Conservation (phyloP, 2,113 vertebrate species). For the Thymallus thymallus region DNA sequence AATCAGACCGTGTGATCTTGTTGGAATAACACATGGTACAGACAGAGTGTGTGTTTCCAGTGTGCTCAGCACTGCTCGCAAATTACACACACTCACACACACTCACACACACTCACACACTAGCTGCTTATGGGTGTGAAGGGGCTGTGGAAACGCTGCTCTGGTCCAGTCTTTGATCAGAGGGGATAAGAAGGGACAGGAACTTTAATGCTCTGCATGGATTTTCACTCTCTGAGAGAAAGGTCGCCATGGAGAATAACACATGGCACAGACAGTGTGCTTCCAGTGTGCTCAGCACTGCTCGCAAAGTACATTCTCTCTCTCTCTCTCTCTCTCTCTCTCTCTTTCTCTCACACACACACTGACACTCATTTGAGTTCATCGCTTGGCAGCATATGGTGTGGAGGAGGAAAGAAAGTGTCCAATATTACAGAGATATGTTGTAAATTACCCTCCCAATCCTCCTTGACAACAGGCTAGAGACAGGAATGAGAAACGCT, state of each 20-base stretch:
- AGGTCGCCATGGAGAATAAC: slow-evolving; percentile 10
- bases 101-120: too few relatives aligned
- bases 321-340: too few relatives aligned
- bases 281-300: too few relatives aligned
- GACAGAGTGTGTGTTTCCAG: too few relatives aligned
- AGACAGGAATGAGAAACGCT: slow-evolving; percentile 20
- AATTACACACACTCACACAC: too few relatives aligned
- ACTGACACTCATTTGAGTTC: neutral
- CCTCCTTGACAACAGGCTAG: slow-evolving; percentile 12
- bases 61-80: too few relatives aligned
- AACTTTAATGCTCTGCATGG: slow-evolving; percentile 13
- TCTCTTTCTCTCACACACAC: neutral
- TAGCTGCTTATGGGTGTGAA: slow-evolving; percentile 23
- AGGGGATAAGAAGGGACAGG: slow-evolving; percentile 27
- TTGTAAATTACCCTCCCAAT: slow-evolving; percentile 26
- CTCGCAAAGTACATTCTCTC: too few relatives aligned
- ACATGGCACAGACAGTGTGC: too few relatives aligned
- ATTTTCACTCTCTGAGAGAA: slow-evolving; percentile 30
- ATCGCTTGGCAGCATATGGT: slow-evolving; percentile 15
- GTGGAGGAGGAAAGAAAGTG: slow-evolving; percentile 13
- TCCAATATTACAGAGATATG: slow-evolving; percentile 25
- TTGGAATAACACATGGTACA: too few relatives aligned
- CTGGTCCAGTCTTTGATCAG: slow-evolving; percentile 47
- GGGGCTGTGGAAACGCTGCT: slow-evolving; percentile 35
- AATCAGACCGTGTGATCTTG: neutral